phyloP scores from a whole-genome alignment of 2,888 invertebrate genomes.

The Rhabditoides inermis region DNA sequence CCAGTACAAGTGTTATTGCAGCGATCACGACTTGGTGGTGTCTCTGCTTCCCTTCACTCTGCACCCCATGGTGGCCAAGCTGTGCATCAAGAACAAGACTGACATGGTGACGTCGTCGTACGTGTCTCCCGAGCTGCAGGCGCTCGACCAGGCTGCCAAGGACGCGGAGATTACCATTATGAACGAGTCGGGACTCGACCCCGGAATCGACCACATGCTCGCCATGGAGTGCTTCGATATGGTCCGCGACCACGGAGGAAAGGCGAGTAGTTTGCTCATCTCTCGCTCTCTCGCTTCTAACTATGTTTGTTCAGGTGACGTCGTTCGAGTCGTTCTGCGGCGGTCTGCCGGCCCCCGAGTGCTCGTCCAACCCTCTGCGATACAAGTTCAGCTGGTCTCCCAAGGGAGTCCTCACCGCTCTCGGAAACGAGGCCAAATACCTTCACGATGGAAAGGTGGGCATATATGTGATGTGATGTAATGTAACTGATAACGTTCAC shows the following conservation, averaged over 20 bases:
- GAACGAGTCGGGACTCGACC: constrained; percentile 94
- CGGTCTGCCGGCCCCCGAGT: constrained; percentile 90
- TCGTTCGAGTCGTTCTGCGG: constrained; percentile 96
- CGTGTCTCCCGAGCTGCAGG: constrained; percentile 73
- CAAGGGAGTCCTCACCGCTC: constrained; percentile 79
- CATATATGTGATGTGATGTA: constrained; percentile 7
- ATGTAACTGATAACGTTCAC: constrained; percentile 3
- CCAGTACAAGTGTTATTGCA: constrained; percentile 55
- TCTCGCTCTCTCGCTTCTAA: background rate
- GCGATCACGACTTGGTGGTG: constrained; percentile 59
- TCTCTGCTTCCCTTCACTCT: constrained; percentile 80
- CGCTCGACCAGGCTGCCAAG: constrained; percentile 61
- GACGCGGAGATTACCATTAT: constrained; percentile 83
- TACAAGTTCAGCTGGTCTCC: constrained; percentile 98
- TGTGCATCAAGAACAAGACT: constrained; percentile 74
- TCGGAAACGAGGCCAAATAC: constrained; percentile 79
- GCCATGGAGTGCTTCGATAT: constrained; percentile 94
- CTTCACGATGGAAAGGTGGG: constrained; percentile 69
- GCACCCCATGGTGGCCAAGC: constrained; percentile 74
- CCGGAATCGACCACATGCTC: constrained; percentile 93
- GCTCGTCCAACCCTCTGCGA: constrained; percentile 70
- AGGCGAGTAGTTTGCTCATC: constrained; percentile 54
- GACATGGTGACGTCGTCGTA: constrained; percentile 97
- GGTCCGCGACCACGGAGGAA: constrained; percentile 72
- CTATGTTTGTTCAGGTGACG: constrained; percentile 61